These are phyloP conservation scores for Zaprionus ornatus DNA, from an alignment of 1,140 invertebrate genomes.

Conservation along the genomic window DNA sequence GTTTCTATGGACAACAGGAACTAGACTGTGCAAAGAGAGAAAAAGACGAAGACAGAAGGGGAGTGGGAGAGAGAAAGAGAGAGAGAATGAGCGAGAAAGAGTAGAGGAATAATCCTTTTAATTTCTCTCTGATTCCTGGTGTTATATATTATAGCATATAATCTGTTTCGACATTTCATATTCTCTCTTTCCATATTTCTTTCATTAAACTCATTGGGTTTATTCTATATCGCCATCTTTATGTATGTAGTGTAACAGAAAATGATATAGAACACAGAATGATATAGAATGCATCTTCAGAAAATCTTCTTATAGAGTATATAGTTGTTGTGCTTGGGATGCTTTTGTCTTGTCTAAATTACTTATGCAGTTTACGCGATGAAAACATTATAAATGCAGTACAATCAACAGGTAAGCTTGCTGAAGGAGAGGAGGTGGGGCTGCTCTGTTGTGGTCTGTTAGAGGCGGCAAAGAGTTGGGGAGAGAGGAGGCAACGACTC, in stretches of 20 bases:
- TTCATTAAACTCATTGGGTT: too few species aligned
- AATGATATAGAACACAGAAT: conserved; percentile 2
- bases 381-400: conserved; percentile 73
- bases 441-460: conserved; percentile 23
- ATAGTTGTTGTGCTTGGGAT: conserved; percentile 18
- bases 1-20: neutral
- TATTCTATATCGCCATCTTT: neutral
- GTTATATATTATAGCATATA: too few species aligned
- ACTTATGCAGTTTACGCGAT: conserved; percentile 69
- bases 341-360: conserved; percentile 54
- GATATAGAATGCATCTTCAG: conserved; percentile 1
- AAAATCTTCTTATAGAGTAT: conserved; percentile 12
- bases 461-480: neutral
- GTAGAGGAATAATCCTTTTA: too few species aligned
- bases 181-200: too few species aligned
- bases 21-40: too few species aligned
- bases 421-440: neutral
- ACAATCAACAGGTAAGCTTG: conserved; percentile 26
- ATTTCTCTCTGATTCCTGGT: too few species aligned
- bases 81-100: too few species aligned
- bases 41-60: too few species aligned
- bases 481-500: conserved; percentile 25
- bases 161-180: too few species aligned
- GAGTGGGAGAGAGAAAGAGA: too few species aligned
- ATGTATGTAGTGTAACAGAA: too few species aligned